A percentile compares a stretch with the other conserved stretches of the same genome.
These are phyloP conservation scores for Mamestra brassicae DNA, from an alignment of 2,888 invertebrate species.

Conservation along the genomic window DNA sequence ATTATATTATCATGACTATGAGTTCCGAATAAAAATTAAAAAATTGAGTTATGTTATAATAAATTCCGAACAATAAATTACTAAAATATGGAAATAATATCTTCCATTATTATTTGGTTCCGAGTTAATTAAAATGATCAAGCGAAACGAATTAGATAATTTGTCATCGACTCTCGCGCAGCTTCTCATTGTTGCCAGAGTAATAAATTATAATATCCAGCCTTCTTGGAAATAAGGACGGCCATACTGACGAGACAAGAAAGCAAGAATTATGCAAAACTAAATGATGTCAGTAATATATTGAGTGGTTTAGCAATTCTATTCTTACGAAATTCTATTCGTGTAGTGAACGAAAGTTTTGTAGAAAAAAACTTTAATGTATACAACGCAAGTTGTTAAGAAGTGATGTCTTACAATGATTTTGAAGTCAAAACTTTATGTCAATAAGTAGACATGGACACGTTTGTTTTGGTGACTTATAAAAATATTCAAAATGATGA, in stretches of 20 bases:
- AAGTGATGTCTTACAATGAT: slow-evolving; percentile 17
- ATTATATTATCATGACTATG: slow-evolving; percentile 35
- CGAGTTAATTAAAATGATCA: slow-evolving; percentile 85
- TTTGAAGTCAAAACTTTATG: slow-evolving; percentile 7
- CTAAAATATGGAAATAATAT: slow-evolving; percentile 61
- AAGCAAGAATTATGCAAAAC: slow-evolving; percentile 59
- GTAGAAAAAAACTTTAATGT: background rate
- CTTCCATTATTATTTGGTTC: slow-evolving; percentile 67
- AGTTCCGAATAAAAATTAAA: slow-evolving; percentile 41
- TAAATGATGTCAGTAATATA: slow-evolving; percentile 54
- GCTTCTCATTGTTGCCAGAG: slow-evolving; percentile 74
- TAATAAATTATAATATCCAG: slow-evolving; percentile 79
- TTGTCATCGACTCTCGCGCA: slow-evolving; percentile 82
- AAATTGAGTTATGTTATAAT: slow-evolving; percentile 48
- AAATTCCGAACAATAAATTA: slow-evolving; percentile 60
- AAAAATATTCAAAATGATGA: slow-evolving; percentile 8
- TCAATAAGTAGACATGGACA: background rate
- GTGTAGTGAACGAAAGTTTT: slow-evolving; percentile 2
- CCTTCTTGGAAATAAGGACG: slow-evolving; percentile 82
- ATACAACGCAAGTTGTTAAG: slow-evolving; percentile 34
- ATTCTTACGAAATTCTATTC: slow-evolving; percentile 43
- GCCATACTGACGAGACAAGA: slow-evolving; percentile 50
- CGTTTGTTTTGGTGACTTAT: slow-evolving; percentile 7
- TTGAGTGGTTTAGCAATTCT: slow-evolving; percentile 36
- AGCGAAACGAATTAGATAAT: slow-evolving; percentile 85